These are phyloP conservation scores for Stenurella melanura DNA, from an alignment of 2,888 invertebrate genomes.

Conservation along the genomic window DNA sequence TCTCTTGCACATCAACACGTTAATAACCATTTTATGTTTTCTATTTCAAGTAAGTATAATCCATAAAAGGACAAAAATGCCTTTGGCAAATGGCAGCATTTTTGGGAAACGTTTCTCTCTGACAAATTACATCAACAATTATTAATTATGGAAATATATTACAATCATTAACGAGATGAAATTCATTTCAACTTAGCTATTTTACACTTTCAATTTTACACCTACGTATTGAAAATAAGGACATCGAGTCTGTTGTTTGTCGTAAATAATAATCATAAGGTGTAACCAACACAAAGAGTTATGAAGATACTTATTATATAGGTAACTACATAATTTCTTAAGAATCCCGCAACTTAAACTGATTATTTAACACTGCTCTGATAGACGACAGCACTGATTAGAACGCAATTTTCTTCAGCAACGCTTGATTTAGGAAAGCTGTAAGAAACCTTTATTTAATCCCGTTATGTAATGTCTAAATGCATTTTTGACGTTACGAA, in stretches of 20 bases:
- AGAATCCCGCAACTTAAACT: no score
- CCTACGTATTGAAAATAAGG: constrained; percentile 61
- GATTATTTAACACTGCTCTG: no score
- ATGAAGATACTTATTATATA: neutral
- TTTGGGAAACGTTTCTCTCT: constrained; percentile 20
- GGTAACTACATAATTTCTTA: neutral
- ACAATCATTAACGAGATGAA: constrained; percentile 44
- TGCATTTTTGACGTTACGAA: no score
- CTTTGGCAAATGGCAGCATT: constrained; percentile 9
- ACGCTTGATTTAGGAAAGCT: no score
- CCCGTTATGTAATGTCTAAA: no score
- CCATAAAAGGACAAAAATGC: constrained; percentile 21
- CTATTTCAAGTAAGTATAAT: constrained; percentile 12
- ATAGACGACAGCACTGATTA: no score
- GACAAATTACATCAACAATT: constrained; percentile 5
- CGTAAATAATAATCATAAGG: constrained; percentile 39
- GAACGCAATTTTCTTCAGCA: no score
- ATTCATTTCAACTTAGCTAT: constrained; percentile 49
- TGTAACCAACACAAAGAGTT: neutral
- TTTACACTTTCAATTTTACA: constrained; percentile 61
- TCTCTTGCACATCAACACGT: constrained; percentile 24
- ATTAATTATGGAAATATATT: constrained; percentile 36
- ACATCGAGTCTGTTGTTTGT: constrained; percentile 50
- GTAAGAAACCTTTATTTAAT: no score
- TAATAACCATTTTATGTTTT: constrained; percentile 14